Evolutionary conservation across 1,140 invertebrate genomes (phyloP).

Genomic region (Rhopalosiphum padi): DNA sequence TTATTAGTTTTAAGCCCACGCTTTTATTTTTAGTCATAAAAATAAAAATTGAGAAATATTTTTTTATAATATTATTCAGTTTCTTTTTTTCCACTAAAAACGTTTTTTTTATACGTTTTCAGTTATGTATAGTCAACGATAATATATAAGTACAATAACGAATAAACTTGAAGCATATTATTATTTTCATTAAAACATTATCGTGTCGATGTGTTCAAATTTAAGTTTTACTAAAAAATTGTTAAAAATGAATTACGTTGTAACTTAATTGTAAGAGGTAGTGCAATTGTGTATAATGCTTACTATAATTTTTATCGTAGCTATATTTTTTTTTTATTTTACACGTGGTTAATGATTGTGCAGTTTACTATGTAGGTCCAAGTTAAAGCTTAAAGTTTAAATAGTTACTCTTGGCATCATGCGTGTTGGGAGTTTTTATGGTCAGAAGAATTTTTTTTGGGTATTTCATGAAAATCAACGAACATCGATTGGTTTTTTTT

Average conservation of each 20-base stretch:
- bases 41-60: not conserved
- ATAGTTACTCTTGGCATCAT: not conserved
- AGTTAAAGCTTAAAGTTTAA: not conserved
- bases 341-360: too few species aligned
- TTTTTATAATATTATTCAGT: not conserved
- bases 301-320: not conserved
- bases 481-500: not conserved
- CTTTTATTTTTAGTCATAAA: not conserved
- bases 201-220: not conserved
- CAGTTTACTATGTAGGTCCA: not conserved
- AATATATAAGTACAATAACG: not conserved
- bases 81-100: not conserved
- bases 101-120: not conserved
- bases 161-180: not conserved
- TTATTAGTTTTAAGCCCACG: not conserved
- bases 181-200: not conserved
- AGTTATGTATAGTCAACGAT: not conserved
- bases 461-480: not conserved
- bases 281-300: not conserved
- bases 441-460: not conserved
- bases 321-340: not conserved
- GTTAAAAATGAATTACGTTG: not conserved
- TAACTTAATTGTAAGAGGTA: not conserved
- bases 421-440: not conserved
- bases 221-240: not conserved